Evolutionary conservation across 2,797 vertebrate species (phyloP), one percentile per base, ranked within the genome.

Genomic region (Chlorospingus semifuscus): DNA sequence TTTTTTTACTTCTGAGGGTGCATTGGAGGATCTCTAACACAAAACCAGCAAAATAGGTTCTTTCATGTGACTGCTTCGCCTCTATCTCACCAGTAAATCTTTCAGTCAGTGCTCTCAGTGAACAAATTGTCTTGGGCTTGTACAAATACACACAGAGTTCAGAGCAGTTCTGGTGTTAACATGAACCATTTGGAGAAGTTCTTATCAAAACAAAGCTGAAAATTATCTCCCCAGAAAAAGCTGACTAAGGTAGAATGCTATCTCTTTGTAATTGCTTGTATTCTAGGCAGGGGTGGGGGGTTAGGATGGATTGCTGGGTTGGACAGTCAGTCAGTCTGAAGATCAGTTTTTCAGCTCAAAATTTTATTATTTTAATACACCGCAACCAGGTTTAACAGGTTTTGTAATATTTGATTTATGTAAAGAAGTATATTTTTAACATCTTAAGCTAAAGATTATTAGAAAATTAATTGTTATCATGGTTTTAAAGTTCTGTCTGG

Each of bases 191-290:
- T 71, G 90, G 32, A 66, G 52, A 59, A 64, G 11, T 52, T 89
- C 47, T 94, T 94, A 90, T 80, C 11, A 94, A 89, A 96, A 95
- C 56, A 93, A 87, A 71, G 17, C 11, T 24, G 50, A 91, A 92
- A 89, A 95, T 36, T 65, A 65, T 68, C 57, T 93, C 60, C 74
- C 23, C 32, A 76, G 13, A 1, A 85, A 80, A 64, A 46, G 20
- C 27, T 71, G 47, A 70, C 34, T 81, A 76, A 75, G n/a, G 19
- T 64, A 39, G 18, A 87, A 86, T 27, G 10, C 61, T 83, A 56
- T 46, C 11, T 71, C 18, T 74, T 75, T 71, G n/a, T 50, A 46
- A 42, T 59, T 83, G 44, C 61, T 90, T 93, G 53, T 65, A 61
- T 64, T 50, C 66, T 57, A 47, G 12, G 9, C 18, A 83, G 91